These are phyloP conservation scores for Cheilosia grossa DNA, from an alignment of 2,888 invertebrate genomes.

Conservation along the genomic window DNA sequence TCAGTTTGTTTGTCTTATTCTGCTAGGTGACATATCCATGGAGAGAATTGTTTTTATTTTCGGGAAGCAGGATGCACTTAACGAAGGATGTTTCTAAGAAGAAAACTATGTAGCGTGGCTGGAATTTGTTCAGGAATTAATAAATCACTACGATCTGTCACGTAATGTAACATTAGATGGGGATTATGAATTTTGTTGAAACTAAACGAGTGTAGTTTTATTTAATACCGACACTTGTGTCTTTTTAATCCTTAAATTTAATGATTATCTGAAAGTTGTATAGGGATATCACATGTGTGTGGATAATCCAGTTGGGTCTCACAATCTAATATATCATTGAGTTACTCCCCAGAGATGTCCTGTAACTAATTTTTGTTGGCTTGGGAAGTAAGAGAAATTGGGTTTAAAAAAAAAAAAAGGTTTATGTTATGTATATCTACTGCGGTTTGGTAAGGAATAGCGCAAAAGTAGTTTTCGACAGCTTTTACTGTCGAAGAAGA, in stretches of 20 bases:
- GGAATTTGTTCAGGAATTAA: slow-evolving; percentile 75
- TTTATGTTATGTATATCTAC: too few relatives aligned
- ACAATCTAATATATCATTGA: neutral
- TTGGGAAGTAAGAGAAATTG: neutral
- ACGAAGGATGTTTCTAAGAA: slow-evolving; percentile 31
- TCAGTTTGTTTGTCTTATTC: slow-evolving; percentile 52
- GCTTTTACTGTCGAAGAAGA: too few relatives aligned
- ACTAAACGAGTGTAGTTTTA: slow-evolving; percentile 63
- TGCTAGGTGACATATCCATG: slow-evolving; percentile 45
- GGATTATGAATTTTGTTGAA: slow-evolving; percentile 44
- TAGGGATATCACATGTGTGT: slow-evolving; percentile 16
- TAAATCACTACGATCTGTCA: slow-evolving; percentile 69
- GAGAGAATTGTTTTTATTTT: slow-evolving; percentile 35
- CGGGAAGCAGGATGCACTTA: slow-evolving; percentile 71
- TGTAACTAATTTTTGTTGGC: slow-evolving; percentile 26
- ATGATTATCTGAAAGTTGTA: neutral
- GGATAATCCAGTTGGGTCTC: slow-evolving; percentile 4
- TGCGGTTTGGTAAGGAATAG: too few relatives aligned
- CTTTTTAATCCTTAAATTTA: slow-evolving; percentile 30
- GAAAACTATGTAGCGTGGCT: slow-evolving; percentile 17
- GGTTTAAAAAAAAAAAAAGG: too few relatives aligned
- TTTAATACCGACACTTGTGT: slow-evolving; percentile 41
- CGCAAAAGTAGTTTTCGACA: too few relatives aligned
- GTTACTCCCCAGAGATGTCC: neutral
- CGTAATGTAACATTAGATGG: slow-evolving; percentile 63